Percentiles rank a stretch among this genome's conserved stretches.
Evolutionary conservation across 2,797 vertebrate genomes (phyloP).

Genomic region (Mormyrus hasselquistii): DNA sequence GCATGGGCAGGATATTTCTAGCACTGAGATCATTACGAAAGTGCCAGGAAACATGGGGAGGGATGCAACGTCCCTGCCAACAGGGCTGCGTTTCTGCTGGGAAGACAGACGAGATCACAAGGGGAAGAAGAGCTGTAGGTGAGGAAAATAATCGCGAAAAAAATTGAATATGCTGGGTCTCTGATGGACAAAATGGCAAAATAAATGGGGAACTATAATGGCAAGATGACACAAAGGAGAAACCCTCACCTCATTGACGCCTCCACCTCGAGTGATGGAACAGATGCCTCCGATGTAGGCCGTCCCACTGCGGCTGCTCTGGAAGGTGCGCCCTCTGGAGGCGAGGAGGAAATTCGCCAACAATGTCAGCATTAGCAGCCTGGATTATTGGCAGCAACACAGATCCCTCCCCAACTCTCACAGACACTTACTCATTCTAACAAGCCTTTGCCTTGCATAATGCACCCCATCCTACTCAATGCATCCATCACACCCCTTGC

Average conservation of each 20-base stretch:
- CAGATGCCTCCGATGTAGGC: constrained; percentile 90
- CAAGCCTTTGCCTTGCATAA: neutral
- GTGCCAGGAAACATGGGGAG: neutral
- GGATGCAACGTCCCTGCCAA: neutral
- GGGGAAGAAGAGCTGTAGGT: neutral
- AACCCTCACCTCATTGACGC: constrained; percentile 83
- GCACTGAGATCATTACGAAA: neutral
- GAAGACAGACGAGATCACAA: neutral
- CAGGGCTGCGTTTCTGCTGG: neutral
- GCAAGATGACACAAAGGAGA: neutral
- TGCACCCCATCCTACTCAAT: neutral
- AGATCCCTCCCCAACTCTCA: constrained; percentile 7
- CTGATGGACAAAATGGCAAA: neutral
- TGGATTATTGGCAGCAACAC: neutral
- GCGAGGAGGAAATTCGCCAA: constrained; percentile 24
- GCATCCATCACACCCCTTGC: neutral
- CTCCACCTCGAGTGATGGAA: constrained; percentile 72
- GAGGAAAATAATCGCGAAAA: neutral
- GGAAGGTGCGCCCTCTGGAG: constrained; percentile 81
- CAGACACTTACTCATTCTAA: constrained; percentile 1
- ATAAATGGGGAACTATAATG: neutral
- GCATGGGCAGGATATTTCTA: neutral
- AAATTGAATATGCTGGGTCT: neutral
- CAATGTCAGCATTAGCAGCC: neutral
- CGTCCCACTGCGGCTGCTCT: constrained; percentile 82